Conservation (phyloP, 2,113 vertebrate species). For the Toxostoma redivivum region DNA sequence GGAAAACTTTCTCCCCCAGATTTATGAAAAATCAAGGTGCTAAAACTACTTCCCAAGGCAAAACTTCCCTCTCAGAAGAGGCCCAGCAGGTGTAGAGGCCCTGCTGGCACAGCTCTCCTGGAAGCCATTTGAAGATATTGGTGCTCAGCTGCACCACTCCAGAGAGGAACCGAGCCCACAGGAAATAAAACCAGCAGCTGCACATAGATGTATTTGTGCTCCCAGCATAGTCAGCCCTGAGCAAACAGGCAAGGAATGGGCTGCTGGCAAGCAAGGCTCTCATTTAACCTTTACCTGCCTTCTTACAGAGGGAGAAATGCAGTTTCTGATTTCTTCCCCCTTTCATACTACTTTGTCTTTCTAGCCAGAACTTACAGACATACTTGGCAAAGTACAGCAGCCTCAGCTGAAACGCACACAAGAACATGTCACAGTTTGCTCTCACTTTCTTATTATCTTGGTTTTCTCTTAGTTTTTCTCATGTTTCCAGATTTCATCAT, state of each 20-base stretch:
- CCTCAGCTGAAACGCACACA: neutral
- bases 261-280: neutral
- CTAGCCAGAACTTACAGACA: neutral
- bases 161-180: accelerated
- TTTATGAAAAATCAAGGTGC: neutral
- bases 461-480: neutral
- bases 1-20: neutral
- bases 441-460: neutral
- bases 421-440: neutral
- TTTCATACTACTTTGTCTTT: neutral
- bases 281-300: neutral
- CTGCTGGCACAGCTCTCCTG: neutral
- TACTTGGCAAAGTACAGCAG: neutral
- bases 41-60: neutral
- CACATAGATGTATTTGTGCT: neutral
- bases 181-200: neutral
- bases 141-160: neutral
- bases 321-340: neutral
- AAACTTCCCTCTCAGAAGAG: neutral
- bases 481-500: neutral
- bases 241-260: neutral
- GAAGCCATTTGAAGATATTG: neutral
- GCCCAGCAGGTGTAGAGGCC: neutral
- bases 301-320: neutral
- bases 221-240: neutral